Evolutionary conservation across 2,888 invertebrate genomes (phyloP), one percentile per base, ranked within the genome.

Genomic region (Willowsia nigromaculata): DNA sequence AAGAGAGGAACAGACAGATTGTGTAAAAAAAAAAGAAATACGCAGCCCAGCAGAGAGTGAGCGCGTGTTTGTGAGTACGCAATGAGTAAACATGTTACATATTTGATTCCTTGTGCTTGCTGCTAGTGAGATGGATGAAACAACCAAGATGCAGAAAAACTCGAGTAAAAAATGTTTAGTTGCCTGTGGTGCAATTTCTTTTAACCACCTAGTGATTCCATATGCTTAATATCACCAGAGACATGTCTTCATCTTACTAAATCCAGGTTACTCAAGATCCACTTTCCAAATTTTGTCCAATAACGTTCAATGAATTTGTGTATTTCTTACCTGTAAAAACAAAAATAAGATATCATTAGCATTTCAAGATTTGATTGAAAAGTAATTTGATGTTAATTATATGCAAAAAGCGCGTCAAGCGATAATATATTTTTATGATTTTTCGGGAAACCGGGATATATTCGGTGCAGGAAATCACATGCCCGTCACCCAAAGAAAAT

Each of bases 261-360:
- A 7, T 40, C 40, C n/a, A n/a, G n/a, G n/a, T n/a, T n/a, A n/a
- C n/a, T n/a, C n/a, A n/a, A n/a, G n/a, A n/a, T n/a, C n/a, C n/a
- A n/a, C n/a, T n/a, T n/a, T n/a, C n/a, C n/a, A n/a, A 40, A 40
- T 40, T 40, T 50, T 18, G 18, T 56, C 2, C 3, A 18, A 56
- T 27, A 30, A 27, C 5, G 25, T 43, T 25, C 43, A 33, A 33
- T 13, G 15, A 13, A 9, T 30, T 15, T 4, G 9, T 25, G 11
- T 7, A n/a, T 3, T 18, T 74, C 74, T 74, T 74, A 74, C 74
- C 74, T 74, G 74, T 74, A 74, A 74, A 43, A 3, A 74, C 9
- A 43, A 74, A 43, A 74, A 27, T 15, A 43, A 74, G 13, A 43
- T 25, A 74, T 71, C 1, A 71, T 71, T 71, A 18, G 18, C 18